Base-by-base conservation (phyloP, 2,113 vertebrate genomes). In the Cyrtonyx montezumae region DNA sequence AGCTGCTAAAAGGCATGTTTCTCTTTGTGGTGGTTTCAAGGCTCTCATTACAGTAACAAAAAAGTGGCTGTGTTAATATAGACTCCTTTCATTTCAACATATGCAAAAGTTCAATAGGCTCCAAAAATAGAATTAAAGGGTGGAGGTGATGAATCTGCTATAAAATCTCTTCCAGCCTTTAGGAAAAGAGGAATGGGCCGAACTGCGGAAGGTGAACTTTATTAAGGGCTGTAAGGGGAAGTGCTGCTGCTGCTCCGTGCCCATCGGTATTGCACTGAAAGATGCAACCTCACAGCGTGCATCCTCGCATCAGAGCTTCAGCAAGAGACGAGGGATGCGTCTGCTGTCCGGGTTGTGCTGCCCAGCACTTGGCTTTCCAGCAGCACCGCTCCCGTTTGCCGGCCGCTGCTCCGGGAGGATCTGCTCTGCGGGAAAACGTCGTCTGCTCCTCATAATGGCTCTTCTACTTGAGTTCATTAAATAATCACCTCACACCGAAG, bases 11-110 rank as follows among this genome's bases (percentile, higher is more conserved):
- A 98, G 97, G 95, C 97, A 96, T 96, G 95, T 97, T 97, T 97
- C 90, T 97, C 96, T 97, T 98, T 97, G 98, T 97, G 97, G 97
- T 96, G 93, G 94, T 97, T 97, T 97, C 96, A 97, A 97, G 96
- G 94, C 94, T 96, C 95, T 97, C 94, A 95, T 97, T 97, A 96
- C 93, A 93, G 93, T 97, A 95, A 97, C 96, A 93, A 95, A 97
- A 97, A 97, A 95, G 94, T 97, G 87, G 91, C 80, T 94, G 91
- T 96, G 93, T 94, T 96, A 96, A 96, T 92, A 95, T 91, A 96
- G 87, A 82, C 93, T 96, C 94, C 96, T 96, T 96, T 96, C 89
- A 88, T 97, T 97, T 94, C 91, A 93, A 93, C 91, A 87, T 93
- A 93, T 94, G 78, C 83, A 94, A 84, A 94, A 96, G 89, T 95